These are phyloP conservation scores for Pygoscelis adeliae DNA, from an alignment of 2,113 vertebrate species.

Conservation along the genomic window DNA sequence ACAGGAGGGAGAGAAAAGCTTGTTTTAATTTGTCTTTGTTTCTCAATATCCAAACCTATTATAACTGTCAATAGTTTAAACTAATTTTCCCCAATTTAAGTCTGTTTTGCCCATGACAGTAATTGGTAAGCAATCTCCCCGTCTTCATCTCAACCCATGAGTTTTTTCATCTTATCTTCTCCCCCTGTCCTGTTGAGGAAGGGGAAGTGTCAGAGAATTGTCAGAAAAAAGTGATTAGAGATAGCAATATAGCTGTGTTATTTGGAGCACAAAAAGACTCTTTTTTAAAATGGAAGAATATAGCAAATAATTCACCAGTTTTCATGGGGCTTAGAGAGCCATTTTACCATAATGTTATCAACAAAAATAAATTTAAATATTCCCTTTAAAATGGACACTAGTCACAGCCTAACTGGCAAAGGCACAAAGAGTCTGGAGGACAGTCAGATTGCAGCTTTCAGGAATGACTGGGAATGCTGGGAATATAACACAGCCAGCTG, in stretches of 20 bases:
- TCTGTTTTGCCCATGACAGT: neutral
- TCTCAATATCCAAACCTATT: neutral
- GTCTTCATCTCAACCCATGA: too few species aligned
- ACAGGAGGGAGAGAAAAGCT: neutral
- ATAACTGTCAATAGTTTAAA: neutral
- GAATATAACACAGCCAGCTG: neutral
- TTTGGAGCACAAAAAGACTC: neutral
- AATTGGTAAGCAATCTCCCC: neutral
- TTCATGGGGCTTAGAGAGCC: neutral
- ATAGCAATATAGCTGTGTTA: neutral
- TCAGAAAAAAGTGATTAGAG: neutral
- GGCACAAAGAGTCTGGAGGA: neutral
- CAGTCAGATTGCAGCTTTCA: neutral
- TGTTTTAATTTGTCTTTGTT: neutral
- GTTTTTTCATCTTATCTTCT: neutral
- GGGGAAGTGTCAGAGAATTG: neutral
- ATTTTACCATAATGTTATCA: neutral
- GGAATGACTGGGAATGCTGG: neutral
- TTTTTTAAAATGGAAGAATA: neutral
- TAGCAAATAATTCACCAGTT: neutral
- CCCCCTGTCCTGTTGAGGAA: neutral
- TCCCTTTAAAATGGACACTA: neutral
- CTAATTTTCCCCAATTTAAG: neutral
- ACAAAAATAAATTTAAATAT: neutral
- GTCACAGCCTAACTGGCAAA: neutral